Conservation (phyloP, 2,888 invertebrate species). For the Leptinotarsa juncta region DNA sequence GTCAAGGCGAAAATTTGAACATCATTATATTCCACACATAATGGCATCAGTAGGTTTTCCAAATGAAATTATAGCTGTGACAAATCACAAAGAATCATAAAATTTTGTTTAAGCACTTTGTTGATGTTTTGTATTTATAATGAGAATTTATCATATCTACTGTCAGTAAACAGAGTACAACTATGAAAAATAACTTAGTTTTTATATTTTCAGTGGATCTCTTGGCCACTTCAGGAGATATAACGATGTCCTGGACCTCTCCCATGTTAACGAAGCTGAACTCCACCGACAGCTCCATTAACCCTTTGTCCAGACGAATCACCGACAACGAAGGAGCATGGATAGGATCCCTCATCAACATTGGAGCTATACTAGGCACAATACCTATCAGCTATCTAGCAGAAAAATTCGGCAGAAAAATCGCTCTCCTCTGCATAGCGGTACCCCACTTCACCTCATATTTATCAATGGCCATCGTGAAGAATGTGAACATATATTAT, state of each 20-base stretch:
- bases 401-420: slow-evolving; percentile 76
- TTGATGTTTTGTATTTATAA: no score
- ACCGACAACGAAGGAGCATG: slow-evolving; percentile 64
- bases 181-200: no score
- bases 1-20: no score
- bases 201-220: slow-evolving; percentile 48
- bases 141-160: no score
- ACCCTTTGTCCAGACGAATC: slow-evolving; percentile 59
- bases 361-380: slow-evolving; percentile 71
- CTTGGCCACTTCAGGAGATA: slow-evolving; percentile 52
- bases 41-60: no score
- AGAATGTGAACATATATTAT: slow-evolving; percentile 54
- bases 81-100: no score
- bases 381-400: slow-evolving; percentile 75
- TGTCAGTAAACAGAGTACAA: neutral
- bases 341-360: slow-evolving; percentile 66
- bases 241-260: slow-evolving; percentile 52
- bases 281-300: slow-evolving; percentile 50
- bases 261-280: slow-evolving; percentile 51
- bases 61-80: no score
- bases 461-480: slow-evolving; percentile 49
- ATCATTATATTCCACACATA: no score
- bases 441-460: slow-evolving; percentile 52
- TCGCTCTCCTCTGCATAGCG: slow-evolving; percentile 70
- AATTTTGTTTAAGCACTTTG: no score